phyloP scores from a whole-genome alignment of 2,113 vertebrate genomes.

The Drymodes brunneopygia region DNA sequence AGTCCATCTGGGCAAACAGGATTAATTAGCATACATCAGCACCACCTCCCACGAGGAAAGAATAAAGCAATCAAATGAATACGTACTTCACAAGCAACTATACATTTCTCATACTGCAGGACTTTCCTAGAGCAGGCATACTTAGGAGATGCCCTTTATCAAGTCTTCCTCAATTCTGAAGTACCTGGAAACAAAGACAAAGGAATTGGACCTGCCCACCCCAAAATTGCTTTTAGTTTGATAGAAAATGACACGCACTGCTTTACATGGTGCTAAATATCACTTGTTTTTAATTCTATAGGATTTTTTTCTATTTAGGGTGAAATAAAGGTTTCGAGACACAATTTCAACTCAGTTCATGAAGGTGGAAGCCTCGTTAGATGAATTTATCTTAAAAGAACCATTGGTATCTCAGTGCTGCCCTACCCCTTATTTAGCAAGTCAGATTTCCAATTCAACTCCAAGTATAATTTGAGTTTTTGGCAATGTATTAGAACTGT shows the following conservation, averaged over 20 bases:
- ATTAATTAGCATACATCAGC: background rate
- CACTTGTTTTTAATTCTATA: background rate
- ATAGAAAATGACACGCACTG: background rate
- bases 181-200: background rate
- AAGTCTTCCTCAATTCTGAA: background rate
- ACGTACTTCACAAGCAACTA: background rate
- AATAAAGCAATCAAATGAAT: background rate
- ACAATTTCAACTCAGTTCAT: background rate
- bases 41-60: background rate
- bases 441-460: background rate
- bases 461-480: background rate
- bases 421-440: background rate
- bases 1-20: background rate
- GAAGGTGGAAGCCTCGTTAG: background rate
- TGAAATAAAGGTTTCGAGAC: background rate
- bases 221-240: background rate
- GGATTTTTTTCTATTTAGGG: background rate
- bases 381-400: background rate
- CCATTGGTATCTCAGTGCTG: background rate
- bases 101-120: background rate
- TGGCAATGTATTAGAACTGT: background rate
- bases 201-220: background rate
- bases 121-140: background rate
- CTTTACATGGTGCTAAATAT: background rate
- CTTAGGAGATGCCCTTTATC: background rate